These are phyloP conservation scores for Dicyrtoma fusca DNA, from an alignment of 2,888 invertebrate genomes.

Conservation along the genomic window DNA sequence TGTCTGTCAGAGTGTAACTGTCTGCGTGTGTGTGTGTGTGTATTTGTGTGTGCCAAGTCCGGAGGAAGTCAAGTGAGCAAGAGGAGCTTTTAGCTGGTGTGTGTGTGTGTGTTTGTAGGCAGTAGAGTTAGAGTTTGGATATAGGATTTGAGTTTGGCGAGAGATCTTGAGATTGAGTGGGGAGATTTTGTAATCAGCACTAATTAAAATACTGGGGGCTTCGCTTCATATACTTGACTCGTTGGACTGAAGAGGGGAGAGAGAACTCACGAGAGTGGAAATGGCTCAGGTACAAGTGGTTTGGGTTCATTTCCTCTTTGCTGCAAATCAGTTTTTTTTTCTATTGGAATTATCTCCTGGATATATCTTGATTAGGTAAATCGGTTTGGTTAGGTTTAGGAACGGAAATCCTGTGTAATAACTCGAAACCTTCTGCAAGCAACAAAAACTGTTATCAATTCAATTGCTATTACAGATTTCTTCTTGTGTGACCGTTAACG, in stretches of 20 bases:
- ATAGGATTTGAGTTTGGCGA: slow-evolving; percentile 24
- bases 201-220: slow-evolving; percentile 50
- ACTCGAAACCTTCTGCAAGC: slow-evolving; percentile 32
- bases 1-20: not conserved
- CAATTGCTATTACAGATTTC: slow-evolving; percentile 49
- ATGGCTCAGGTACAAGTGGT: slow-evolving; percentile 41
- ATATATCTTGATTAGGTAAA: slow-evolving; percentile 57
- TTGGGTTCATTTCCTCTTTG: slow-evolving; percentile 53
- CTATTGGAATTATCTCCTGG: slow-evolving; percentile 53
- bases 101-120: too few species aligned
- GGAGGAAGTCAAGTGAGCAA: slow-evolving; percentile 18
- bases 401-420: slow-evolving; percentile 57
- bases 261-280: slow-evolving; percentile 44
- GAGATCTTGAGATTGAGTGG: slow-evolving; percentile 44
- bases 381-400: slow-evolving; percentile 53
- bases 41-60: slow-evolving; percentile 29
- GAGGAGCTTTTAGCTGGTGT: not conserved
- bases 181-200: slow-evolving; percentile 50
- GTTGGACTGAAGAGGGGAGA: slow-evolving; percentile 24
- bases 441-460: slow-evolving; percentile 48
- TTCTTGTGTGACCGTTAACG: slow-evolving; percentile 51
- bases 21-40: not conserved
- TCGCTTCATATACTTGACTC: slow-evolving; percentile 32
- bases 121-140: not conserved
- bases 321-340: slow-evolving; percentile 53